These are phyloP conservation scores for Alentia gelatinosa DNA, from an alignment of 2,888 invertebrate genomes.

Conservation along the genomic window DNA sequence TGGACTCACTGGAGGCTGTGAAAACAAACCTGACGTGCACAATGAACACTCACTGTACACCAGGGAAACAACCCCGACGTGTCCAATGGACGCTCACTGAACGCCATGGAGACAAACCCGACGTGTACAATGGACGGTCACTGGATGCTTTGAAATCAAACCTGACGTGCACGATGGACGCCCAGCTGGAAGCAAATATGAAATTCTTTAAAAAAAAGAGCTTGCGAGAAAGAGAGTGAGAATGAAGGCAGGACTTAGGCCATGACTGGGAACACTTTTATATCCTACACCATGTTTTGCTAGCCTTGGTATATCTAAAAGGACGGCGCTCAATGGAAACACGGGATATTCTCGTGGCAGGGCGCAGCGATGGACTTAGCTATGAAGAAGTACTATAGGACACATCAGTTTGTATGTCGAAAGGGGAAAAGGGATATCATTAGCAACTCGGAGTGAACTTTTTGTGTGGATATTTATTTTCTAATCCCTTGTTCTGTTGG, in stretches of 20 bases:
- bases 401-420: background rate
- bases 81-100: too few relatives aligned
- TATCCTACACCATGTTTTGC: background rate
- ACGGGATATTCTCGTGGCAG: background rate
- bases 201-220: too few relatives aligned
- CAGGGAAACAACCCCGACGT: too few relatives aligned
- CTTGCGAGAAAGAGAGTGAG: background rate
- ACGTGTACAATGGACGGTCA: too few relatives aligned
- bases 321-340: background rate
- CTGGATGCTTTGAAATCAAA: too few relatives aligned
- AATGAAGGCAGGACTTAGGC: background rate
- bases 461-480: conserved; percentile 44
- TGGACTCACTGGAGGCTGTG: too few relatives aligned
- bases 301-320: background rate
- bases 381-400: background rate
- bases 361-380: background rate
- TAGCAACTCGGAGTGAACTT: background rate
- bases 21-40: too few relatives aligned
- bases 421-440: background rate
- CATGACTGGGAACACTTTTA: background rate
- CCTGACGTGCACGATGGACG: too few relatives aligned
- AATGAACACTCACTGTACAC: too few relatives aligned
- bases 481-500: conserved; percentile 42
- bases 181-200: too few relatives aligned
- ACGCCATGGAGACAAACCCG: too few relatives aligned